A percentile compares a stretch with the other conserved stretches of the same genome.
Evolutionary conservation across 2,113 vertebrate genomes (phyloP).

Genomic region (Nycticryphes semicollaris): DNA sequence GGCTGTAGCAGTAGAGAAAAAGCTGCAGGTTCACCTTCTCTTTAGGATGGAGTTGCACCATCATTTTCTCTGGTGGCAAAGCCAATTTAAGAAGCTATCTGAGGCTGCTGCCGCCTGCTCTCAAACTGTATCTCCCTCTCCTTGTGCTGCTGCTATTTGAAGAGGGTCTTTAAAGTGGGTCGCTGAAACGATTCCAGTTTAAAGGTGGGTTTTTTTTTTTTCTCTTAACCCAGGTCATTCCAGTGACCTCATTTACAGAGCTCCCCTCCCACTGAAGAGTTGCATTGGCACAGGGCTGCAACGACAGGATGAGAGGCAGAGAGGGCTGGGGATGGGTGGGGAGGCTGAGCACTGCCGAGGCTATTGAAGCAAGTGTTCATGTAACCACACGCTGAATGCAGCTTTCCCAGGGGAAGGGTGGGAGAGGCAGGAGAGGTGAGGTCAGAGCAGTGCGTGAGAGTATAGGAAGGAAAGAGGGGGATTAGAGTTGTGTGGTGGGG

Average conservation of each 20-base stretch:
- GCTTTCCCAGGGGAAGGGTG: conserved; percentile 9
- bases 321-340: not conserved
- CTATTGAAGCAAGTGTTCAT: not conserved
- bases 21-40: not conserved
- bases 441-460: conserved; percentile 24
- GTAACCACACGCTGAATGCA: not conserved
- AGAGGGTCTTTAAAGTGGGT: not conserved
- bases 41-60: not conserved
- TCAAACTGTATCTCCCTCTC: not conserved
- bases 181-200: not conserved
- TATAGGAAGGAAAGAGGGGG: conserved; percentile 20
- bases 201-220: not conserved
- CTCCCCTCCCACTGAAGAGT: not conserved
- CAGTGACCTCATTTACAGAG: not conserved
- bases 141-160: not conserved
- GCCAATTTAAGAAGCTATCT: not conserved
- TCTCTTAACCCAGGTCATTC: not conserved
- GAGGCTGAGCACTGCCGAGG: not conserved
- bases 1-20: not conserved
- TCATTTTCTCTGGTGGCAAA: not conserved
- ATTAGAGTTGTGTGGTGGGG: not conserved
- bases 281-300: not conserved
- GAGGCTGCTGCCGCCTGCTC: not conserved
- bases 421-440: conserved; percentile 48
- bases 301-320: not conserved